Evolutionary conservation across 2,113 vertebrate genomes (phyloP), one percentile per base, ranked within the genome.

Genomic region (Indicator indicator): DNA sequence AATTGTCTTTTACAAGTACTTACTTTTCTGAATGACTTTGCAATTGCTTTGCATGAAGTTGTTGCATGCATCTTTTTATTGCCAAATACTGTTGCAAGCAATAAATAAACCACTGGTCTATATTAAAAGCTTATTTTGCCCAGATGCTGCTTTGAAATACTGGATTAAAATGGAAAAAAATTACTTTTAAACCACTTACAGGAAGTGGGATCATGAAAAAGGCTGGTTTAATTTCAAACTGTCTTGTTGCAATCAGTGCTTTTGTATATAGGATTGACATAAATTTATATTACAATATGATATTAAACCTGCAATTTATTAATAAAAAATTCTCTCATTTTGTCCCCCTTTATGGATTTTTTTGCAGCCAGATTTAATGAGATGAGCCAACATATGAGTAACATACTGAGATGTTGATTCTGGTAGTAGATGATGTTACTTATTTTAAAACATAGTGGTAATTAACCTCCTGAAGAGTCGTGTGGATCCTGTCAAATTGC

Each of bases 141-240:
- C 97, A 97, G 97, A 97, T 98, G 97, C 92, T 84, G 86, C 91
- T 95, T 97, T 97, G 93, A 97, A 96, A 96, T 92, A 93, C 70
- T 85, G 91, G 79, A 89, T 82, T 91, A 83, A 95, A 96, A 91
- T 82, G 48, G 64, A 40, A 65, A 96, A 96, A 12, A 95, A 78
- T n/a, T 55, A 83, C 50, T 88, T 93, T 89, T 78, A 92, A 96
- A 95, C 73, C 50, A 72, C 54, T 54, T 27, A 3, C 30, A 93
- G 88, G 69, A 97, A 92, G 65, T 48, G 46, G 76, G 32, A 55
- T 95, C 62, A 48, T 16, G 54, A 6, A 50, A 72, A 95, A 90
- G 72, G 46, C 70, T 30, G 2, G 75, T 62, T 87, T 94, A 27
- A 86, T 76, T 94, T 96, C 73, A 75, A 88, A 88, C 68, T 93